Evolutionary conservation across 2,888 invertebrate species (phyloP).

Genomic region (Diaprepes abbreviatus): DNA sequence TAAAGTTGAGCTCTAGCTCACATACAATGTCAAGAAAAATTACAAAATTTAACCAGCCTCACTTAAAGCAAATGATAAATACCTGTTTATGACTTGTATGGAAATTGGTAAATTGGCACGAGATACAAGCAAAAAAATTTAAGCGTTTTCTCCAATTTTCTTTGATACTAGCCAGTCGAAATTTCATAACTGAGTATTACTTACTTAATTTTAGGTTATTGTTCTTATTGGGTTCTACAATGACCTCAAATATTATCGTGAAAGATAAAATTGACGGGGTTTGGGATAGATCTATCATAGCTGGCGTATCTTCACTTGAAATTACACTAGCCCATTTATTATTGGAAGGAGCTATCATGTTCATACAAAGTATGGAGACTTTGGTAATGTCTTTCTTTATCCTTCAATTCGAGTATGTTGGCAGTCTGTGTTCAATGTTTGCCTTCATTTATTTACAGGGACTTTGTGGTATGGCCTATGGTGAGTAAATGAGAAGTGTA

Average conservation of each 20-base stretch:
- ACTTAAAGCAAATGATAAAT: too few relatives aligned
- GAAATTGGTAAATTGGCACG: too few relatives aligned
- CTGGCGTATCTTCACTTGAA: constrained; percentile 86
- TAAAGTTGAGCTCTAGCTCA: too few relatives aligned
- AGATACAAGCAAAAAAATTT: too few relatives aligned
- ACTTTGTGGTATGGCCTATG: constrained; percentile 88
- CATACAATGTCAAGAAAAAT: too few relatives aligned
- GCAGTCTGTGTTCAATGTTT: constrained; percentile 75
- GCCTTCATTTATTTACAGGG: constrained; percentile 79
- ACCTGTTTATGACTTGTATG: too few relatives aligned
- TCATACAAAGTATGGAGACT: constrained; percentile 76
- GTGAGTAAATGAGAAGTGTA: constrained; percentile 65
- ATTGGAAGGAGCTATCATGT: constrained; percentile 76
- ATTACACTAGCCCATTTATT: constrained; percentile 85
- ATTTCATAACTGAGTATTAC: too few relatives aligned
- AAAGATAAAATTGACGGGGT: constrained; percentile 84
- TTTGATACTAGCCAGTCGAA: too few relatives aligned
- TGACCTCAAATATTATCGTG: constrained; percentile 87
- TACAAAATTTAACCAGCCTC: too few relatives aligned
- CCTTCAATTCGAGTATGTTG: constrained; percentile 74
- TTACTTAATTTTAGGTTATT: constrained; percentile 76
- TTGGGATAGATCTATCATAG: constrained; percentile 88
- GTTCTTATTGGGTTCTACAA: constrained; percentile 87
- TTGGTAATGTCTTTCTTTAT: constrained; percentile 74
- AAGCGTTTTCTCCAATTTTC: too few relatives aligned